These are phyloP conservation scores for Cryptoblepharus egeriae DNA, from an alignment of 2,797 vertebrate species.

Conservation along the genomic window DNA sequence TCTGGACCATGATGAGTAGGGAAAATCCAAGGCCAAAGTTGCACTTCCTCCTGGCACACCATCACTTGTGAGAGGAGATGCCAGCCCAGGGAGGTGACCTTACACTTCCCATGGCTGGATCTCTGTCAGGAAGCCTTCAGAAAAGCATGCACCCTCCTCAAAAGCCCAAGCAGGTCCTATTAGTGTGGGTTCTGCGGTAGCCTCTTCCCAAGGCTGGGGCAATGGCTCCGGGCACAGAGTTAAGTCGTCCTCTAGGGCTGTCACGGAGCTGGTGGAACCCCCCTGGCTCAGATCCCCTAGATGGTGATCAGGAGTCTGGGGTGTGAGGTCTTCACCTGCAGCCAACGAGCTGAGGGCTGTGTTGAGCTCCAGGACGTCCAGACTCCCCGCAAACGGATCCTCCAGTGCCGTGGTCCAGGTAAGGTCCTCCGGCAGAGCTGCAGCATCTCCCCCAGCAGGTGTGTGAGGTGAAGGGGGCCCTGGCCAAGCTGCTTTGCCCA, in stretches of 20 bases:
- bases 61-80: constrained; percentile 36
- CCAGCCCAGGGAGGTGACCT: constrained; percentile 62
- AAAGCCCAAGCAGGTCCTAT: constrained; percentile 75
- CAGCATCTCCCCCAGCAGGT: constrained; percentile 84
- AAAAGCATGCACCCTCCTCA: constrained; percentile 81
- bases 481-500: constrained; percentile 70
- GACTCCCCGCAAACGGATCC: constrained; percentile 71
- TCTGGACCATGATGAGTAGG: no score
- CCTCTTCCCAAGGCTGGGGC: constrained; percentile 83
- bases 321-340: constrained; percentile 78
- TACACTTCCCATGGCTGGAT: constrained; percentile 84
- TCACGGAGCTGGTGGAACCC: constrained; percentile 73
- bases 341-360: constrained; percentile 80
- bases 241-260: constrained; percentile 80
- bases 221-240: constrained; percentile 86
- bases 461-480: constrained; percentile 80
- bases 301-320: constrained; percentile 74
- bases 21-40: no score
- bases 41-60: accelerated
- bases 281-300: constrained; percentile 72
- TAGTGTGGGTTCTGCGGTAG: constrained; percentile 72
- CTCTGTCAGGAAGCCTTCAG: constrained; percentile 84
- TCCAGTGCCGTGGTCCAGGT: constrained; percentile 89
- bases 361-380: constrained; percentile 76
- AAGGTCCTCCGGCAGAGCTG: constrained; percentile 86